Evolutionary conservation across 2,888 invertebrate species (phyloP).

Genomic region (Penaeus monodon): DNA sequence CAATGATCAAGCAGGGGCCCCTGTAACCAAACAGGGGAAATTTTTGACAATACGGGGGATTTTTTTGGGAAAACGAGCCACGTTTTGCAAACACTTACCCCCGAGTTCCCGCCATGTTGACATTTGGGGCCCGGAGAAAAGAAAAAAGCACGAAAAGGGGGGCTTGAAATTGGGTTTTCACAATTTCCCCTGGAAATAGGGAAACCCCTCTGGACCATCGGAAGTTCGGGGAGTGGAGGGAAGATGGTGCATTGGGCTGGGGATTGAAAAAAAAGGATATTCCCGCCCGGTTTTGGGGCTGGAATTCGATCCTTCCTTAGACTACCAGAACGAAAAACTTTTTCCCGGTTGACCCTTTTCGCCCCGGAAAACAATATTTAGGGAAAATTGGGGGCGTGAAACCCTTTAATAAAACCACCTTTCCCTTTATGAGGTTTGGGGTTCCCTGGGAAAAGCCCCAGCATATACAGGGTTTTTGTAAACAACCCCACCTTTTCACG

Average conservation of each 20-base stretch:
- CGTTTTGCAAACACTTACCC: conserved; percentile 37
- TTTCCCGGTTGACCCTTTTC: conserved; percentile 10
- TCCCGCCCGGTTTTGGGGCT: no score
- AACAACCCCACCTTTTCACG: no score
- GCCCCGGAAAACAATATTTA: no score
- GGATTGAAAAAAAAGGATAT: conserved; percentile 23
- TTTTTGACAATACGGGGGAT: not conserved
- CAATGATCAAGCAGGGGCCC: not conserved
- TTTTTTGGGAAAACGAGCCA: conserved; percentile 26
- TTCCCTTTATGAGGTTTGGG: no score
- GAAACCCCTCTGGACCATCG: conserved; percentile 28
- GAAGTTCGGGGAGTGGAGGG: conserved; percentile 40
- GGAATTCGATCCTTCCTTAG: conserved; percentile 41
- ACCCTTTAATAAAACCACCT: no score
- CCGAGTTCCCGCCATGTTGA: conserved; percentile 19
- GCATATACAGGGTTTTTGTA: no score
- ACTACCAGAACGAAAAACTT: conserved; percentile 7
- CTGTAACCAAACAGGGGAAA: conserved; percentile 24
- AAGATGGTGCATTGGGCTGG: conserved; percentile 36
- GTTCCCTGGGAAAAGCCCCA: no score
- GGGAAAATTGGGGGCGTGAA: no score
- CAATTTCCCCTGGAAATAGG: conserved; percentile 44
- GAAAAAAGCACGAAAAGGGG: conserved; percentile 24
- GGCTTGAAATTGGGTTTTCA: conserved; percentile 39
- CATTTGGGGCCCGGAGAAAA: conserved; percentile 5